Evolutionary conservation across 1,140 invertebrate genomes (phyloP), one percentile per base, ranked within the genome.

Genomic region (Bradysia coprophila): DNA sequence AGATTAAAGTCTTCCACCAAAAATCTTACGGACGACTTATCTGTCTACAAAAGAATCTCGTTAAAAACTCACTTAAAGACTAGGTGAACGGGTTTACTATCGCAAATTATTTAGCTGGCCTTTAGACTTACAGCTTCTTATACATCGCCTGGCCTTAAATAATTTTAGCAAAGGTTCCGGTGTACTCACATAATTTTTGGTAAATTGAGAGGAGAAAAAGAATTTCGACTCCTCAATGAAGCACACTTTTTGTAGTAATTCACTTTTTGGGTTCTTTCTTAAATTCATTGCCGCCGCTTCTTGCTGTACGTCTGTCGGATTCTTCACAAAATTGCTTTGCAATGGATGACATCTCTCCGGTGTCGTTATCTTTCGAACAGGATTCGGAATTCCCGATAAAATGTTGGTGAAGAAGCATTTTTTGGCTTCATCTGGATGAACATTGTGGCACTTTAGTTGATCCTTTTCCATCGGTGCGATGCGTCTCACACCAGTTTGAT

Each of bases 161-260:
- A 44, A 42, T 54, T 50, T 39, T 21, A 11, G 15, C 24, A 4
- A 28, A 32, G 13, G 40, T 38, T 16, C 41, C 24, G 9, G n/a
- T 23, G 2, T 31, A 48, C 52, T 50, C 36, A 59, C 57, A 51
- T 59, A 59, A 32, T 59, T 59, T 9, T 46, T 47, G 6, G 50
- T 57, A 22, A 59, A 59, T 18, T 52, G 53, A 13, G 51, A 50
- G n/a, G 52, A 49, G 21, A 59, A 59, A 44, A 59, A 59, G 9
- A n/a, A 36, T 36, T 36, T 36, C 9, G 33, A 9, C 6, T 36
- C 33, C 10, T 36, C 18, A 5, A 36, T 6, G 6, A 6, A n/a
- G 15, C 33, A 36, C 10, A 36, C 18, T 36, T 36, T 36, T 36
- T 6, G n/a, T 5, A 36, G 15, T 36, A 36, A 9, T 36, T 16